These are phyloP conservation scores for Sinopyrophorus schimmeli DNA, from an alignment of 2,888 invertebrate genomes.

Conservation along the genomic window DNA sequence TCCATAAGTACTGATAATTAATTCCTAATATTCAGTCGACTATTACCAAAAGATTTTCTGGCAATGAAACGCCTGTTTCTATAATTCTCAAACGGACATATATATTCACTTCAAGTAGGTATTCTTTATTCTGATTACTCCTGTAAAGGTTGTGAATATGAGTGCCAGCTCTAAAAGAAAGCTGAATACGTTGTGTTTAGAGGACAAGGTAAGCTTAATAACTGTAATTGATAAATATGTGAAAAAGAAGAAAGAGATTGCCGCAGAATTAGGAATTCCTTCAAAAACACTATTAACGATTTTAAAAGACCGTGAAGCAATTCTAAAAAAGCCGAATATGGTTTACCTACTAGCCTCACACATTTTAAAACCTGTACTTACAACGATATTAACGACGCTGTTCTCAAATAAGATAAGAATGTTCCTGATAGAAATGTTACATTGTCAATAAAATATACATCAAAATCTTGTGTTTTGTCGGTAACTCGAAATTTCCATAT, in stretches of 20 bases:
- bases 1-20: too few relatives aligned
- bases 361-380: constrained; percentile 27
- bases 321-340: constrained; percentile 39
- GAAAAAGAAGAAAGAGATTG: constrained; percentile 20
- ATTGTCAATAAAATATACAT: too few relatives aligned
- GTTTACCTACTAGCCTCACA: constrained; percentile 4
- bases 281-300: constrained; percentile 37
- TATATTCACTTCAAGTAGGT: too few relatives aligned
- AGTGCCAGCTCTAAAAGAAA: background rate
- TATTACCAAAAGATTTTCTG: too few relatives aligned
- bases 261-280: constrained; percentile 20
- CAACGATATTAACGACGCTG: constrained; percentile 36
- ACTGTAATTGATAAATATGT: constrained; percentile 20
- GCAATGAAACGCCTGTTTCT: too few relatives aligned
- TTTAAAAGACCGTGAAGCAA: constrained; percentile 40
- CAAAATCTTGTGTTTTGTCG: too few relatives aligned
- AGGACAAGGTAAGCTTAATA: constrained; percentile 15
- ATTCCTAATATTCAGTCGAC: too few relatives aligned
- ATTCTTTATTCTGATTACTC: too few relatives aligned
- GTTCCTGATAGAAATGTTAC: constrained; percentile 1
- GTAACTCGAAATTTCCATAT: too few relatives aligned
- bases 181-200: background rate
- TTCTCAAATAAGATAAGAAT: constrained; percentile 38
- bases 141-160: constrained; percentile 1
- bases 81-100: too few relatives aligned